Percentiles rank a stretch among this genome's conserved stretches.
Conservation (phyloP, 2,797 vertebrate species). For the Oreochromis grahami region DNA sequence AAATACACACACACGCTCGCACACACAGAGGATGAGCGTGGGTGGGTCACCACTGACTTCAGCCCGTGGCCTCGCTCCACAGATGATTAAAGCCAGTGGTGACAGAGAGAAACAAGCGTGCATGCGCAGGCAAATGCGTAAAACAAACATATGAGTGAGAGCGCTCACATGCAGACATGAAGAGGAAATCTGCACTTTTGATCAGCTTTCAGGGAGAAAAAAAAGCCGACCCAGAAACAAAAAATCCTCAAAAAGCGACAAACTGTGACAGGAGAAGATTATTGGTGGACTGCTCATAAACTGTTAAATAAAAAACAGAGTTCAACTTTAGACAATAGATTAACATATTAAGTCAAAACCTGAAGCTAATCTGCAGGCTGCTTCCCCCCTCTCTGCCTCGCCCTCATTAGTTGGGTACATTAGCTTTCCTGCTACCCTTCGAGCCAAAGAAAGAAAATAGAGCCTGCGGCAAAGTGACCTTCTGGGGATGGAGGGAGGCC, state of each 20-base stretch:
- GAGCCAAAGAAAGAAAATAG: conserved; percentile 55
- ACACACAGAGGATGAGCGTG: conserved; percentile 46
- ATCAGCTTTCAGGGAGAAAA: conserved; percentile 58
- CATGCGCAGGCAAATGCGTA: neutral
- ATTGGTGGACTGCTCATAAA: neutral
- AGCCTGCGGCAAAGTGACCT: conserved; percentile 78
- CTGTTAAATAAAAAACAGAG: neutral
- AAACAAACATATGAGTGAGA: conserved; percentile 9
- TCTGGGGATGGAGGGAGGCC: conserved; percentile 66
- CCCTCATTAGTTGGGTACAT: conserved; percentile 66
- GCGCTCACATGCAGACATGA: neutral
- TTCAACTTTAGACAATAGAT: conserved; percentile 42
- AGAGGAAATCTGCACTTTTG: conserved; percentile 61
- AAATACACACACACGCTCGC: neutral
- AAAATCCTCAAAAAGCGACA: conserved; percentile 2
- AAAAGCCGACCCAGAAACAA: conserved; percentile 3
- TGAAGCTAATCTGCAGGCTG: conserved; percentile 30
- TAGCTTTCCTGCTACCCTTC: conserved; percentile 49
- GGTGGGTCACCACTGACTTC: conserved; percentile 68
- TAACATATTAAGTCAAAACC: conserved; percentile 47
- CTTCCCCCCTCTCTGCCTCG: conserved; percentile 21
- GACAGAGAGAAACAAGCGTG: conserved; percentile 25
- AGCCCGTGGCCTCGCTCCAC: conserved; percentile 60
- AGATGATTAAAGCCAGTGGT: conserved; percentile 76
- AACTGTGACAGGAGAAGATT: conserved; percentile 9